Percentiles rank a stretch among this genome's conserved stretches.
phyloP scores from a whole-genome alignment of 2,797 vertebrate species.

The Neopelma chrysocephalum region DNA sequence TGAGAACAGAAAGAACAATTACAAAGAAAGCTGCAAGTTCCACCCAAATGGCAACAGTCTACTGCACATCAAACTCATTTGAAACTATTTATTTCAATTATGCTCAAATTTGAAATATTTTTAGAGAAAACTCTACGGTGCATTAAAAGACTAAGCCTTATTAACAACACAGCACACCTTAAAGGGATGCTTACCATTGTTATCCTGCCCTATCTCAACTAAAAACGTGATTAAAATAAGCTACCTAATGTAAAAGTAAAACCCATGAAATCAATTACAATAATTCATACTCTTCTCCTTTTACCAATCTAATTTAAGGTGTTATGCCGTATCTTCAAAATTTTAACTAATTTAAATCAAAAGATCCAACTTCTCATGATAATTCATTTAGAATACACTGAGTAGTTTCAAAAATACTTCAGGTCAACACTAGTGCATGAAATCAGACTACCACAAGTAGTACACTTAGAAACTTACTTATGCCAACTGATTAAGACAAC shows the following conservation, averaged over 20 bases:
- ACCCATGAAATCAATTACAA: background rate
- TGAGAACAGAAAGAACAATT: background rate
- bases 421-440: background rate
- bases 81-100: background rate
- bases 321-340: background rate
- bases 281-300: background rate
- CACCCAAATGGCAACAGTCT: background rate
- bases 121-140: background rate
- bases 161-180: background rate
- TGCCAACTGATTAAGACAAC: background rate
- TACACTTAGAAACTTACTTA: background rate
- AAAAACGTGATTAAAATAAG: background rate
- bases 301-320: background rate
- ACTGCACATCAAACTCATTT: background rate
- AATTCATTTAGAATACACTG: background rate
- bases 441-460: background rate
- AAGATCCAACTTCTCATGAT: background rate
- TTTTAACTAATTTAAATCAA: background rate
- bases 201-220: background rate
- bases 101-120: background rate
- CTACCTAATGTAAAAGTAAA: background rate
- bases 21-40: background rate
- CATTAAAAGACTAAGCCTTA: background rate
- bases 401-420: constrained; percentile 4
- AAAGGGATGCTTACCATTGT: background rate